Base-by-base conservation (phyloP, 37 sponge, comb jelly and placozoan genomes). In the Aphrocallistes beatrix region DNA sequence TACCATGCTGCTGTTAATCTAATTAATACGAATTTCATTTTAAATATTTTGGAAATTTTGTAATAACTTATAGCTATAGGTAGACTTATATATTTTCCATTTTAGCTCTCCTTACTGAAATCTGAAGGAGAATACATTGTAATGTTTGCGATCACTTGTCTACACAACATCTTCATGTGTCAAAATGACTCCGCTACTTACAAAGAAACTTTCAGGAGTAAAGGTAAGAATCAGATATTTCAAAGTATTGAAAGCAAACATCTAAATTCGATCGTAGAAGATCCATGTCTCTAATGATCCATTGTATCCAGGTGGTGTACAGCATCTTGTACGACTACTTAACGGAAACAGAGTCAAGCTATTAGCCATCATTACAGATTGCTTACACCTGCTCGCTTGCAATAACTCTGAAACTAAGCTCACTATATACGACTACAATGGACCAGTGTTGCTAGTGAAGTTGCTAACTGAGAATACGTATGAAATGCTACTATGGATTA, bases 321-420 rank as follows among this genome's bases (percentile, higher is more conserved):
- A 98, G 90, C 92, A 90, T 50, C 88, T 98, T 89, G 96, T 98
- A 1, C 87, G 88, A 39, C 90, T 95, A 1, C 85, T 98, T 50
- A 88, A 88, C 36, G 87, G 87, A 69, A 89, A 91, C 83, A 98
- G 95, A 60, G 90, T 91, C 47, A 95, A 95, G 87, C 91, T 98
- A 50, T 83, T 94, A 39, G 94, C 94, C 51, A 92, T 98, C 50
- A 86, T 90, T 36, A 86, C 91, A 21, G 99, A 98, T 38, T 98
- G 99, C 50, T 83, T 98, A 17, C 93, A 98, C 83, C 38, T 95
- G 37, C 86, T 98, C 30, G 92, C 94, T 47, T 91, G 89, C 86
- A 85, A 88, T 0, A 90, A 93, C 83, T 94, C 91, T 38, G 99
- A 98, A 50, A 93, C 92, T 86, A 98, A 96, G 93, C 83, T 92